Conservation (phyloP, 2,113 vertebrate genomes). For the Pelecanoides urinatrix region DNA sequence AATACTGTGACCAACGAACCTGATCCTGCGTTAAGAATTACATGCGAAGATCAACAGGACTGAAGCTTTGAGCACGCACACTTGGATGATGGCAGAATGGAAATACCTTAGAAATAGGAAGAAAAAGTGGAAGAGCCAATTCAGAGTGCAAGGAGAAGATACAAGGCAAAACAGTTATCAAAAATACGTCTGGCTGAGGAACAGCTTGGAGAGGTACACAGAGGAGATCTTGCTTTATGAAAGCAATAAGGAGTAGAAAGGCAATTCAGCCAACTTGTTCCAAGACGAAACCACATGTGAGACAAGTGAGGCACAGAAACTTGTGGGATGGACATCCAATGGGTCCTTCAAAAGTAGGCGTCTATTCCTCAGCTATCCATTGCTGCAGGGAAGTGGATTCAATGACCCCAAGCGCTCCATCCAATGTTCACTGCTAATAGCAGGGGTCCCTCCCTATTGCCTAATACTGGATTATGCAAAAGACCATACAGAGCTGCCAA, state of each 20-base stretch:
- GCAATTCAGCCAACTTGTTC: neutral
- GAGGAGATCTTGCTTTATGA: neutral
- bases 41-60: neutral
- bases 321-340: neutral
- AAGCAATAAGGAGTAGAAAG: neutral
- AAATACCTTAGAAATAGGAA: neutral
- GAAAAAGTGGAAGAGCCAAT: neutral
- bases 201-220: neutral
- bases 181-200: neutral
- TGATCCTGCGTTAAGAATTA: neutral
- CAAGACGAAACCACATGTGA: neutral
- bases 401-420: neutral
- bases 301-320: neutral
- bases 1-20: neutral
- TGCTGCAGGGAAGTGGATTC: neutral
- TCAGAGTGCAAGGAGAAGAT: neutral
- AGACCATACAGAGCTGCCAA: neutral
- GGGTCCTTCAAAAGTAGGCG: neutral
- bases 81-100: neutral
- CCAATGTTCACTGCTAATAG: neutral
- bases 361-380: neutral
- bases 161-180: neutral
- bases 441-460: neutral
- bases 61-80: neutral
- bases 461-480: conserved; percentile 38